Conservation (phyloP, 2,888 invertebrate species). For the Calameuta idolon region DNA sequence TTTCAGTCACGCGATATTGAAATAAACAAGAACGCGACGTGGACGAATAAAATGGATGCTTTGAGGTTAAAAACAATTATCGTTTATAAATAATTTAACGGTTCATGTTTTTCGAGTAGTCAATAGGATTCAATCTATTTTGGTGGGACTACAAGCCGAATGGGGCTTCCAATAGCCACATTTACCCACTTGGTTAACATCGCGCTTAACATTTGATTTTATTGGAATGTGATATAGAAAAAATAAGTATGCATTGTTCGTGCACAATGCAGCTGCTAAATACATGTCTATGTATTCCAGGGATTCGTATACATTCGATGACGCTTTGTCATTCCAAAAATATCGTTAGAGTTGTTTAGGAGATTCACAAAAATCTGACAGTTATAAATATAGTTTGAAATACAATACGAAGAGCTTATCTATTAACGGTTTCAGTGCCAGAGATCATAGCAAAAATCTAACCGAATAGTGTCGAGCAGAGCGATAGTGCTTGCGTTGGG, state of each 20-base stretch:
- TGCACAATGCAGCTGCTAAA: not conserved
- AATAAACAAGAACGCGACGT: not conserved
- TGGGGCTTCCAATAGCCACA: conserved; percentile 48
- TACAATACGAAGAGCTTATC: not conserved
- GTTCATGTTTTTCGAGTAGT: conserved; percentile 55
- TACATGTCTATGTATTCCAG: not conserved
- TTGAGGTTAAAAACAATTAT: not conserved
- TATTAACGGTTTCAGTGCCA: not conserved
- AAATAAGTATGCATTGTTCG: not conserved
- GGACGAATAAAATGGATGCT: not conserved
- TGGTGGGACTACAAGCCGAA: conserved; percentile 54
- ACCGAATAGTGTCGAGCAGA: too few species aligned
- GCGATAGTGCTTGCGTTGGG: too few species aligned
- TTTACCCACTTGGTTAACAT: conserved; percentile 49
- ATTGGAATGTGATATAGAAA: not conserved
- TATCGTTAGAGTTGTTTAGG: not conserved
- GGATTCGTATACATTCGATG: not conserved
- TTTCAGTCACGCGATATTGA: not conserved
- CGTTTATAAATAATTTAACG: conserved; percentile 26
- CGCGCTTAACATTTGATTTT: conserved; percentile 41
- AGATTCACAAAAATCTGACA: not conserved
- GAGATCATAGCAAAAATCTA: too few species aligned
- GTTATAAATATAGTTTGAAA: not conserved
- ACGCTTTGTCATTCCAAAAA: not conserved
- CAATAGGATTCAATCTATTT: conserved; percentile 61